These are phyloP conservation scores for Eristalis tenax DNA, from an alignment of 2,888 invertebrate genomes.

Conservation along the genomic window DNA sequence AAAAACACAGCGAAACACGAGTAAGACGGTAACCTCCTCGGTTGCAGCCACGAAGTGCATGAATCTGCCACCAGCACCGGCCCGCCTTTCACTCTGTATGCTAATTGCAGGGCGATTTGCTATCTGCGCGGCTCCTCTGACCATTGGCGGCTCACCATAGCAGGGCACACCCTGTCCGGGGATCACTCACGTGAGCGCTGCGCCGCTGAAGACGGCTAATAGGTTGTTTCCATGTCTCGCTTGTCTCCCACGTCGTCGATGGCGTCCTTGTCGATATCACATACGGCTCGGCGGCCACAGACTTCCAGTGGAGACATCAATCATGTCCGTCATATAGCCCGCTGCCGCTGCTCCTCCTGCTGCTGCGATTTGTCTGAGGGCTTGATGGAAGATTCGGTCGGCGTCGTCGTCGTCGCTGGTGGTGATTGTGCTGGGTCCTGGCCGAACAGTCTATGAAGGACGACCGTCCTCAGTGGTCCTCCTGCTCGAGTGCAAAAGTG, in stretches of 20 bases:
- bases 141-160: conserved; percentile 23
- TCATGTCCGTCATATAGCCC: conserved; percentile 54
- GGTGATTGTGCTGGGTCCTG: conserved; percentile 31
- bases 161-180: conserved; percentile 28
- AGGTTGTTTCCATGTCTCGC: neutral
- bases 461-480: conserved; percentile 12
- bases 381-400: conserved; percentile 61
- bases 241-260: conserved; percentile 27
- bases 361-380: conserved; percentile 50
- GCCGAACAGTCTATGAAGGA: conserved; percentile 41
- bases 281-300: conserved; percentile 25
- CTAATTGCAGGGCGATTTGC: conserved; percentile 53
- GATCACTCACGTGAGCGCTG: conserved; percentile 50
- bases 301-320: conserved; percentile 39
- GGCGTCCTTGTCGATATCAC: conserved; percentile 10
- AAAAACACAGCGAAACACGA: conserved; percentile 37
- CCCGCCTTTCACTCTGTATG: conserved; percentile 44
- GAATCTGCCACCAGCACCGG: conserved; percentile 43
- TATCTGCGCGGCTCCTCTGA: conserved; percentile 25
- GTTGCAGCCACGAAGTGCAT: conserved; percentile 55
- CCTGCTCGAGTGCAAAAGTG: conserved; percentile 24
- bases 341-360: neutral
- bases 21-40: conserved; percentile 41
- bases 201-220: conserved; percentile 29
- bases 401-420: no score